Evolutionary conservation across 53 echinoderm and acorn worm species (phyloP), one percentile per base, ranked within the genome.

Genomic region (Temnopleurus reevesii): DNA sequence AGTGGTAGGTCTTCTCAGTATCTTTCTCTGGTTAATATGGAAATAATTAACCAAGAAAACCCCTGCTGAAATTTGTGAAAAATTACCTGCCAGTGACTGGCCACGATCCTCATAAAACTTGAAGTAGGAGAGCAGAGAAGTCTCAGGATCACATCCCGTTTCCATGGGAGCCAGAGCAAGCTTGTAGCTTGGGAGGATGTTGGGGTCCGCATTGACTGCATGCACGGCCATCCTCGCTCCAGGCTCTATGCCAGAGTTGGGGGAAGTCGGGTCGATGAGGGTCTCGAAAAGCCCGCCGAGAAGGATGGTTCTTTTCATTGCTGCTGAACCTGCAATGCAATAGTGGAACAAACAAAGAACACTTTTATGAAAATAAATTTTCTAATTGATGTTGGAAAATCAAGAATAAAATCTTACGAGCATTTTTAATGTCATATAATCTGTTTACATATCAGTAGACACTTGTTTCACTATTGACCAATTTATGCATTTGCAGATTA

Each of bases 171-270:
- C 64, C 65, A 96, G 53, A 34, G 89, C 91, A 2, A 96, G 81
- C 77, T 93, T 89, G 26, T 92, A 89, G 27, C 80, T 58, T 17
- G 43, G 59, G 12, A 96, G 83, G 84, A 91, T 51, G 24, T 3
- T 65, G 15, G 15, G 83, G 17, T 95, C 92, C 4, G 80, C 41
- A 45, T 93, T 77, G 57, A 96, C 81, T 1, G 86, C 89, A n/a
- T 95, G 76, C 1, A 96, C 84, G 17, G 96, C 96, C 91, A 96
- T 93, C 81, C 87, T 84, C 43, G 96, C 96, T 46, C 95, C 96
- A 8, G 89, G 89, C 84, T 92, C 91, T 5, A 95, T 91, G 66
- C 93, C 91, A 25, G 87, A 79, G 71, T 77, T 59, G 17, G 59
- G 61, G 21, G 89, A 76, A 0, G 61, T 36, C 51, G 63, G 58